Evolutionary conservation across 2,797 vertebrate genomes (phyloP).

Genomic region (Stomatorhinus walkeri): DNA sequence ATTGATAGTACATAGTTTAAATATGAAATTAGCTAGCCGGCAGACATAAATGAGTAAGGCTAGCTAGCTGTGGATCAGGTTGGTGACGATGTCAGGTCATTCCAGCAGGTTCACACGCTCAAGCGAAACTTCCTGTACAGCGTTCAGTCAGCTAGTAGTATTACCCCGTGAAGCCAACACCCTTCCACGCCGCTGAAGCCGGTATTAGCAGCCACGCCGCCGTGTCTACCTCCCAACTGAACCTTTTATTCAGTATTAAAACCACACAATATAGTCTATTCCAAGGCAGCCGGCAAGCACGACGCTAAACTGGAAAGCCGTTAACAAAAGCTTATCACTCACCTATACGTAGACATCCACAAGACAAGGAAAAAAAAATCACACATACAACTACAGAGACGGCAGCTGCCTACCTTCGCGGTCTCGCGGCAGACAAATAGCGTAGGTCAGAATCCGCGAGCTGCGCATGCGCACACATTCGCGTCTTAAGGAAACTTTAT

Average conservation of each 20-base stretch:
- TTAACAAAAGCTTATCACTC: background rate
- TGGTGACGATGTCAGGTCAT: background rate
- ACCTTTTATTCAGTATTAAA: background rate
- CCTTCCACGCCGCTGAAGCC: background rate
- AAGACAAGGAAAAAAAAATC: background rate
- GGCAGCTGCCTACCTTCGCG: background rate
- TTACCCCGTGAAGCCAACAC: background rate
- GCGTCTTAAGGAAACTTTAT: slow-evolving; percentile 13
- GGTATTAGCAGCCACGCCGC: background rate
- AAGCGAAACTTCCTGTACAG: background rate
- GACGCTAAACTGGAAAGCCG: background rate
- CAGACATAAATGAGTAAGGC: background rate
- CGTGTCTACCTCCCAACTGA: background rate
- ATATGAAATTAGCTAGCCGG: background rate
- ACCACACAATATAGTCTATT: background rate
- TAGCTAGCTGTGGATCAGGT: background rate
- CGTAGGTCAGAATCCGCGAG: background rate
- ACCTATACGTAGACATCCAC: background rate
- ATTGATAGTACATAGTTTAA: background rate
- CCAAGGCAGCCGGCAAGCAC: background rate
- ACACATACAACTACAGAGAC: background rate
- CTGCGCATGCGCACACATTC: slow-evolving; percentile 15
- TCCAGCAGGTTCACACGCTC: background rate
- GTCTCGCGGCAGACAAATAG: background rate
- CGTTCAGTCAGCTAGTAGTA: background rate